Evolutionary conservation across 1,140 invertebrate genomes (phyloP).

Genomic region (Ips nitidus): DNA sequence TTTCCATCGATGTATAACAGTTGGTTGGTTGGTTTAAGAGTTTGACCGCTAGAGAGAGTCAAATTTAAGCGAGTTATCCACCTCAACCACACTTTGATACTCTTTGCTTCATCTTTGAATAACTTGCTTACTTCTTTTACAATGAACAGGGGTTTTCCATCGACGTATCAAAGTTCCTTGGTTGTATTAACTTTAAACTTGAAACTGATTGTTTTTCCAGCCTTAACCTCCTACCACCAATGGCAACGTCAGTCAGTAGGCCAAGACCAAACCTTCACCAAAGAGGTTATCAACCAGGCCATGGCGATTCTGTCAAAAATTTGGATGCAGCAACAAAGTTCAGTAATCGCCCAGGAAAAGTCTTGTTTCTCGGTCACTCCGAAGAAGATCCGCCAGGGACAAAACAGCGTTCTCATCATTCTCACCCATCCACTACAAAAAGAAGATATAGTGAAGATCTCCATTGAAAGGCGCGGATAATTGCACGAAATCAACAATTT

Average conservation of each 20-base stretch:
- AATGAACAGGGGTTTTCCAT: too few relatives aligned
- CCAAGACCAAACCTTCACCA: slow-evolving; percentile 75
- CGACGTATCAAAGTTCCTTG: too few relatives aligned
- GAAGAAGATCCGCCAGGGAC: slow-evolving; percentile 81
- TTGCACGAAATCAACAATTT: slow-evolving; percentile 71
- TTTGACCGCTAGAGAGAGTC: too few relatives aligned
- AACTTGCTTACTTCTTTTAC: too few relatives aligned
- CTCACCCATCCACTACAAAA: slow-evolving; percentile 73
- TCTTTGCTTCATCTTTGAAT: too few relatives aligned
- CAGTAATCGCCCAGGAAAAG: slow-evolving; percentile 57
- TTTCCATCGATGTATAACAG: too few relatives aligned
- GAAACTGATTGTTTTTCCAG: slow-evolving; percentile 50
- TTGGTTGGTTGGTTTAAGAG: too few relatives aligned
- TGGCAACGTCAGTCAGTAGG: slow-evolving; percentile 76
- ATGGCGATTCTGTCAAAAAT: slow-evolving; percentile 71
- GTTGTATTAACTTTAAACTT: too few relatives aligned
- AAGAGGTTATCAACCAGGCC: slow-evolving; percentile 74
- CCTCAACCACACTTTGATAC: too few relatives aligned
- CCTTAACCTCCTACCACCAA: slow-evolving; percentile 68
- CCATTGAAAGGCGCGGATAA: slow-evolving; percentile 77
- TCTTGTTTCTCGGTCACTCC: slow-evolving; percentile 75
- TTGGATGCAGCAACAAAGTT: slow-evolving; percentile 61
- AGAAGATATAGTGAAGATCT: slow-evolving; percentile 72
- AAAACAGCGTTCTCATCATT: slow-evolving; percentile 78
- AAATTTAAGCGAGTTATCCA: too few relatives aligned